Percentiles rank a stretch among this genome's conserved stretches.
Conservation (phyloP, 1,140 invertebrate species). For the Cyrtorhinus lividipennis region DNA sequence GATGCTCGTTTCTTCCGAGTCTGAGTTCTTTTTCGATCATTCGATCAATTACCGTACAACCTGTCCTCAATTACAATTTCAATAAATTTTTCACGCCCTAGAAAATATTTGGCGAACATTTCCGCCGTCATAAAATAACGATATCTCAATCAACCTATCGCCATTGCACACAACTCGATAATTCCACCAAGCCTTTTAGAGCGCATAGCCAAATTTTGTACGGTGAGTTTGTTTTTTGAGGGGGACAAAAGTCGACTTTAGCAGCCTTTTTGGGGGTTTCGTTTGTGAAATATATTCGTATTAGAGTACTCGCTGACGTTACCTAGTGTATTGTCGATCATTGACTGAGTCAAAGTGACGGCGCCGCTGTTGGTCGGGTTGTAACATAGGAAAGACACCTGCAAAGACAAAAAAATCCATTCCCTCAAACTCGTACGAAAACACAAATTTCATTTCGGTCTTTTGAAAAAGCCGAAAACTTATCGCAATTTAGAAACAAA, state of each 20-base stretch:
- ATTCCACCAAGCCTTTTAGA: background rate
- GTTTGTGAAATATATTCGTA: too few relatives aligned
- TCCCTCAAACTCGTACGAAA: background rate
- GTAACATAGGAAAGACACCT: slow-evolving; percentile 19
- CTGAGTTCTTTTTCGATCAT: background rate
- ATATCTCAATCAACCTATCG: background rate
- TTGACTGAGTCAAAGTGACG: slow-evolving; percentile 17
- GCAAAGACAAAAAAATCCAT: slow-evolving; percentile 1
- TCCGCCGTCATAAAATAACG: too few relatives aligned
- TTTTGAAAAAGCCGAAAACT: background rate
- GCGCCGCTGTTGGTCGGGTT: slow-evolving; percentile 18
- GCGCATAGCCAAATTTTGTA: background rate
- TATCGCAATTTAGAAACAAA: background rate
- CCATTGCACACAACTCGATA: background rate
- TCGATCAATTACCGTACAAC: too few relatives aligned
- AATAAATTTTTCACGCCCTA: too few relatives aligned
- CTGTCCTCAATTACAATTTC: too few relatives aligned
- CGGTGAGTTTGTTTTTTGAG: too few relatives aligned
- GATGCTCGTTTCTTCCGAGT: slow-evolving; percentile 23
- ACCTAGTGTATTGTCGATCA: slow-evolving; percentile 18
- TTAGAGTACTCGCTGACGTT: too few relatives aligned
- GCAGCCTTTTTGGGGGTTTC: too few relatives aligned
- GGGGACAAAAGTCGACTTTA: too few relatives aligned
- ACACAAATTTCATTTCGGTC: background rate
- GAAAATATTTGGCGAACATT: too few relatives aligned